Conservation (phyloP, 53 echinoderm and acorn worm species). For the Astropecten irregularis region DNA sequence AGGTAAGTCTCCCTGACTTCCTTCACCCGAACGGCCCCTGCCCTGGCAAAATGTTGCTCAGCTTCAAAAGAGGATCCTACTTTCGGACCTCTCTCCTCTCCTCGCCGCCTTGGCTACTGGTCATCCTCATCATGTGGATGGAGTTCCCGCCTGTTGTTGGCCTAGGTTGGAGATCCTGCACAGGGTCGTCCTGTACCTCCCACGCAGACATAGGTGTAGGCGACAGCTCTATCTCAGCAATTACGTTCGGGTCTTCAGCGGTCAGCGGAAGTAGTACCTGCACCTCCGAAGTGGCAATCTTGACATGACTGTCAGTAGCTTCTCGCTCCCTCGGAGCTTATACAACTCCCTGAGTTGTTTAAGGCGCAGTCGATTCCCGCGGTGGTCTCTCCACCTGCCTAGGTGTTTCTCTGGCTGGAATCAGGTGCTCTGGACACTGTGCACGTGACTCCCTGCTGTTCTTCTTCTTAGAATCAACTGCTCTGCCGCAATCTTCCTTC, state of each 20-base stretch:
- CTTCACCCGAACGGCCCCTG: not conserved
- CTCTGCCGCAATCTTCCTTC: not conserved
- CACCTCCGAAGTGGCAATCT: not conserved
- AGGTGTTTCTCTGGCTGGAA: not conserved
- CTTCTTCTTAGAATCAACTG: not conserved
- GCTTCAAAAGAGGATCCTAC: not conserved
- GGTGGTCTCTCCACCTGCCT: not conserved
- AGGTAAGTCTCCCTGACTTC: conserved; percentile 8
- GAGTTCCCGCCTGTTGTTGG: not conserved
- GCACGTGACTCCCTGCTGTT: not conserved
- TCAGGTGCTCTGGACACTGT: not conserved
- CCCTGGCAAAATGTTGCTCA: not conserved
- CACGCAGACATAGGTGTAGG: not conserved
- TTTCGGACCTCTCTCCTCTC: not conserved
- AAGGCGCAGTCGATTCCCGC: not conserved
- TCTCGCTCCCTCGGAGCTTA: not conserved
- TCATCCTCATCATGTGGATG: not conserved
- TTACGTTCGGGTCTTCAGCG: not conserved
- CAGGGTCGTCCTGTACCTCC: not conserved
- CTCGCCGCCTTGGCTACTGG: not conserved
- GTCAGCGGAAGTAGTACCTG: not conserved
- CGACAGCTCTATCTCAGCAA: not conserved
- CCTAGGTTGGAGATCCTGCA: not conserved
- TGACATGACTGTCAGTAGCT: not conserved
- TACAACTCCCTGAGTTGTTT: conserved; percentile 6